Conservation (phyloP, 1,140 invertebrate genomes). For the Drosophila arizonae region DNA sequence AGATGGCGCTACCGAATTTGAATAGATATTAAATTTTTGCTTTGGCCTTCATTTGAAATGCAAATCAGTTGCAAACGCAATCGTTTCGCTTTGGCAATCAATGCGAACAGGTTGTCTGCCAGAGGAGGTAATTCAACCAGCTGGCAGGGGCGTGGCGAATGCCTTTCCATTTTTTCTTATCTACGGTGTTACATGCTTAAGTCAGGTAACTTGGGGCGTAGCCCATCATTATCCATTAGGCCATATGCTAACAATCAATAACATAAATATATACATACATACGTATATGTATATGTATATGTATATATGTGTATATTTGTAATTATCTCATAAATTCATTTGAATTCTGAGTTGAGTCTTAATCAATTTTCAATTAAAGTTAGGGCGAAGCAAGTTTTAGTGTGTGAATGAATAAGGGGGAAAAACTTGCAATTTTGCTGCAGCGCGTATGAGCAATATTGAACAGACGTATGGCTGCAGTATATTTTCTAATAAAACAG, state of each 20-base stretch:
- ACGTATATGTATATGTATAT: background rate
- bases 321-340: constrained; percentile 6
- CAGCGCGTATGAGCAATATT: constrained; percentile 41
- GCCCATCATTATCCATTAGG: constrained; percentile 1
- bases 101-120: constrained; percentile 31
- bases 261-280: background rate
- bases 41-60: constrained; percentile 68
- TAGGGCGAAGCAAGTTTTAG: background rate
- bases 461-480: constrained; percentile 27
- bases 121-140: constrained; percentile 1
- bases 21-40: constrained; percentile 73
- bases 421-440: background rate
- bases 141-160: constrained; percentile 1
- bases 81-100: constrained; percentile 38
- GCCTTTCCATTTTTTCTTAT: constrained; percentile 10
- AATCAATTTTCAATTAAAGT: constrained; percentile 10
- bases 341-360: background rate
- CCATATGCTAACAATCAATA: constrained; percentile 10
- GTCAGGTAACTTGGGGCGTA: constrained; percentile 1
- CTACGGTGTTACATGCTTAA: constrained; percentile 1
- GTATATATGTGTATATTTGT: background rate
- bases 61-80: constrained; percentile 58
- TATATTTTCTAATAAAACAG: constrained; percentile 35
- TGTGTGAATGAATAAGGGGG: background rate
- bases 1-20: constrained; percentile 42